Evolutionary conservation across 2,888 invertebrate genomes (phyloP), one percentile per base, ranked within the genome.

Genomic region (Himalopsyche kuldschensis): DNA sequence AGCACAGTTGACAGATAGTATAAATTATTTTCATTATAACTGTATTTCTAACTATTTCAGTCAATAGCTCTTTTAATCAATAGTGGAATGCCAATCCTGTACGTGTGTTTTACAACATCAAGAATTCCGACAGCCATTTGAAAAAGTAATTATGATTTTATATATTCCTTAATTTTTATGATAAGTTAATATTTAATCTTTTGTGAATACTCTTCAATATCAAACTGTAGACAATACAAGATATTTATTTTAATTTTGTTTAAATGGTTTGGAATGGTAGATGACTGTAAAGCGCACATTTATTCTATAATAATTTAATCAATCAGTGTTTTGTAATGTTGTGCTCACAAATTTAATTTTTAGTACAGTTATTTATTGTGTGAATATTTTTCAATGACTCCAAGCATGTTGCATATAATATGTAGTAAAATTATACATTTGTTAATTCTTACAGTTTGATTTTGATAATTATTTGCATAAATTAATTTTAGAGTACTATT

Each of bases 211-310:
- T 78, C 47, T 27, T 17, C 46, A 20, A 79, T 63, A 79, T 55
- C 47, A 24, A 79, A 32, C 55, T 24, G n/a, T 55, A 24, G 77
- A 11, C 3, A 3, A 15, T 24, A 30, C n/a, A 41, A 24, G 30
- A 46, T 63, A 75, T 63, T 35, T 47, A 17, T 69, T 69, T 80
- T 80, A 78, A 63, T 24, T 20, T 77, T 41, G 79, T 32, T 27
- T 78, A 82, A 80, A 82, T 82, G 84, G 82, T 63, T 90, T 90
- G 90, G 90, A 91, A 91, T 91, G 91, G 91, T 91, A 90, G 89
- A 91, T 90, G 90, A 90, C 78, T 80, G 90, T 91, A 91, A 87
- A 86, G 87, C 46, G 11, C 46, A 32, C 69, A 63, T 30, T 55
- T n/a, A 24, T n/a, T 20, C 20, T 15, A 20, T 69, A 31, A 69